These are phyloP conservation scores for Cardiocondyla obscurior DNA, from an alignment of 1,140 invertebrate genomes.

Conservation along the genomic window DNA sequence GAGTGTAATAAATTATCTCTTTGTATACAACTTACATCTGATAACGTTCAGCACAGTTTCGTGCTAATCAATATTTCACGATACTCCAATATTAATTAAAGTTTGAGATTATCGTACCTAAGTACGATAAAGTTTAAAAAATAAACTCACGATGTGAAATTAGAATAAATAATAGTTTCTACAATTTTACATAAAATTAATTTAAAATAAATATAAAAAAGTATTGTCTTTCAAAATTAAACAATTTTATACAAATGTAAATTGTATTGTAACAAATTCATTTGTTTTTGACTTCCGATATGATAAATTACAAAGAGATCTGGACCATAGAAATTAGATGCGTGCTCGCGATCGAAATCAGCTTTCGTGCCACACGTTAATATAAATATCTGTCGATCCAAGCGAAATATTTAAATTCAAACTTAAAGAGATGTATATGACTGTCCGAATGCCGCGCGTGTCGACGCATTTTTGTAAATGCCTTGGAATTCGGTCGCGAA, in stretches of 20 bases:
- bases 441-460: constrained; percentile 45
- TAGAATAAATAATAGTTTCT: background rate
- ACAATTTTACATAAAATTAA: background rate
- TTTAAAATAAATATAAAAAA: background rate
- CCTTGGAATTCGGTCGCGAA: constrained; percentile 35
- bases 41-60: background rate
- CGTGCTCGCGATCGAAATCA: background rate
- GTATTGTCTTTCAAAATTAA: background rate
- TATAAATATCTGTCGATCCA: background rate
- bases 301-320: no score
- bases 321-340: no score
- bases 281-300: no score
- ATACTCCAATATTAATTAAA: background rate
- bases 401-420: background rate
- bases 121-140: background rate
- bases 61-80: background rate
- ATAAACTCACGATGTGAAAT: no score
- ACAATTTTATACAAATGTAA: background rate
- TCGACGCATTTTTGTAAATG: constrained; percentile 48
- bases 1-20: background rate
- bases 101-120: background rate
- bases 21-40: background rate
- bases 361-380: background rate
- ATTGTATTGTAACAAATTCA: background rate
- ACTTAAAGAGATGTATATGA: background rate